Percentiles rank a stretch among this genome's conserved stretches.
phyloP scores from a whole-genome alignment of 2,888 invertebrate genomes.

The Steinernema hermaphroditum region DNA sequence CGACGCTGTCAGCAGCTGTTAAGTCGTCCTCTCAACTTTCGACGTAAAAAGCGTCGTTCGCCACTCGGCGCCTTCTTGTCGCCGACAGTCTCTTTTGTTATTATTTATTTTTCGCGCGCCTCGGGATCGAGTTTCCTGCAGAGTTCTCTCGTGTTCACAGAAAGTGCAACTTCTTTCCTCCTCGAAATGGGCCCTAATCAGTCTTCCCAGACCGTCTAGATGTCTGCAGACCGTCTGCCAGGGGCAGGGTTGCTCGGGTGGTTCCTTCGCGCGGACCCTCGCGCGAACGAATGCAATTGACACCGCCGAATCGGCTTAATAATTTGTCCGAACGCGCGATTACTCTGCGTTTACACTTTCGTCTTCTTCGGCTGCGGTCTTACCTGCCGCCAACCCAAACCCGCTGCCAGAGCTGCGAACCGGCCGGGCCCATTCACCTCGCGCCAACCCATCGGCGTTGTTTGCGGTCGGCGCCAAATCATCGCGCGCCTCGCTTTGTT shows the following conservation, averaged over 20 bases:
- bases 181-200: not conserved
- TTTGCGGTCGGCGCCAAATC: slow-evolving; percentile 17
- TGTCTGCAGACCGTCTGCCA: not conserved
- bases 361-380: not conserved
- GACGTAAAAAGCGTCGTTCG: not conserved
- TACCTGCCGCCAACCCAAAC: too few species aligned
- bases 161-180: too few species aligned
- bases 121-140: not conserved
- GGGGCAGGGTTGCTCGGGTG: slow-evolving; percentile 10
- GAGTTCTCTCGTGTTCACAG: not conserved
- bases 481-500: slow-evolving; percentile 4
- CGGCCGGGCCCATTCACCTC: not conserved
- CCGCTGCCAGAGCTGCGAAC: too few species aligned
- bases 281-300: slow-evolving; percentile 28
- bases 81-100: not conserved
- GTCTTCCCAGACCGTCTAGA: not conserved
- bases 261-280: not conserved
- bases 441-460: slow-evolving; percentile 21
- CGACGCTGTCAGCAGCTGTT: too few species aligned
- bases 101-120: too few species aligned
- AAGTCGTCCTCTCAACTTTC: not conserved
- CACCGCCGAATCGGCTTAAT: slow-evolving; percentile 30
- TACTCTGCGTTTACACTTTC: slow-evolving; percentile 23
- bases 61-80: too few species aligned
- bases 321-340: slow-evolving; percentile 8